Base-by-base conservation (phyloP, 2,113 vertebrate genomes). In the Ochotona princeps region DNA sequence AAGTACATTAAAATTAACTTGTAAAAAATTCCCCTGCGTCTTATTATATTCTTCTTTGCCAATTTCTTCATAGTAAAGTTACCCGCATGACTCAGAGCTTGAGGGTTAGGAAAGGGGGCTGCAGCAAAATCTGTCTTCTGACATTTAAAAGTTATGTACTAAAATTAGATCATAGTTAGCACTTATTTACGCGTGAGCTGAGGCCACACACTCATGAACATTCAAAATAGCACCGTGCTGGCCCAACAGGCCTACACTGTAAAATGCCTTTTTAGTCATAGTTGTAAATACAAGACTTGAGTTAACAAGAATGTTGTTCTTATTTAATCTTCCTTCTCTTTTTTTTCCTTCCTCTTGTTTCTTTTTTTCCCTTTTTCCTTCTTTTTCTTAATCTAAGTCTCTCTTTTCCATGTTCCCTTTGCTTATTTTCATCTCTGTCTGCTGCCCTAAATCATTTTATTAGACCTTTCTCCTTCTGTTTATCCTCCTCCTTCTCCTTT, bases 71-170 rank as follows among this genome's bases (percentile, higher is more conserved):
- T 65, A 63, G 72, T 66, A 65, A 95, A 96, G 84, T 92, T 96
- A 91, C 95, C 76, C 80, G 95, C 4, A 49, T 97, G 96, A 97
- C 82, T 97, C 95, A 95, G 94, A 96, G 74, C 79, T 91, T 90
- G 66, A 96, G 83, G 92, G 87, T 67, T 93, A 91, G 80, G 88
- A 88, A 93, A 87, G 82, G 86, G 91, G 96, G 95, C 54, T 95
- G 96, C 54, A 91, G 75, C 30, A 96, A 97, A 97, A 97, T 97
- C 95, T 97, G 96, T 96, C 95, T 97, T 96, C 94, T 96, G 96
- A 97, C 97, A 97, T 97, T 97, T 96, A 96, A 92, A 96, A 97
- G 93, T 95, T 95, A 94, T 8, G 20, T 83, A 65, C 89, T 97
- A 97, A 96, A 97, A 95, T 96, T 97, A 95, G 95, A 96, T 81